phyloP scores from a whole-genome alignment of 2,113 vertebrate species.

The Erinaceus europaeus region DNA sequence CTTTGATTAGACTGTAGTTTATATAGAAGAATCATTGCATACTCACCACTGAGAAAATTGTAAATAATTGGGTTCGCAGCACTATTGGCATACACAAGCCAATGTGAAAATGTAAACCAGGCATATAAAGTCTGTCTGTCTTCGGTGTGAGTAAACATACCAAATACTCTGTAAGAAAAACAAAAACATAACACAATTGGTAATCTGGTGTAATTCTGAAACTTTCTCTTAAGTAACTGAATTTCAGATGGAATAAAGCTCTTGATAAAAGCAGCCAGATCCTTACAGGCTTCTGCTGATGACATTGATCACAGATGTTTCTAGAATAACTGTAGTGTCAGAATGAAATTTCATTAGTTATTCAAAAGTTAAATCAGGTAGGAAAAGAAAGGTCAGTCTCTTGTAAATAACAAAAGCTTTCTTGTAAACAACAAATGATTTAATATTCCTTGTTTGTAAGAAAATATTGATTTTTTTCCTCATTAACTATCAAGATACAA shows the following conservation, averaged over 20 bases:
- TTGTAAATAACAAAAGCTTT: background rate
- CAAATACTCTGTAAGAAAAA: constrained; percentile 89
- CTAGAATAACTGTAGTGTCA: background rate
- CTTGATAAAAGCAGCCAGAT: background rate
- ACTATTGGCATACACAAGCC: constrained; percentile 98
- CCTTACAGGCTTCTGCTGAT: no score
- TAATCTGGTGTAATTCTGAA: background rate
- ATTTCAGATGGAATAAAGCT: background rate
- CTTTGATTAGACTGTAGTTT: background rate
- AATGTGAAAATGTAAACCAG: constrained; percentile 98
- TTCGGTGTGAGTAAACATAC: constrained; percentile 91
- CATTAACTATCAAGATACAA: background rate
- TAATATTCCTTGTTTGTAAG: background rate
- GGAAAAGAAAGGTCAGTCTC: background rate
- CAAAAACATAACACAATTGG: constrained; percentile 19
- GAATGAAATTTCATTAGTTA: background rate
- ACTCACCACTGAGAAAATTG: constrained; percentile 98
- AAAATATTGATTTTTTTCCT: accelerated
- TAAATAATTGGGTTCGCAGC: constrained; percentile 99
- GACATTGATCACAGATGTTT: accelerated
- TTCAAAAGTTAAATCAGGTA: background rate
- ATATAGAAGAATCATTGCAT: background rate
- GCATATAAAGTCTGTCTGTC: constrained; percentile 96
- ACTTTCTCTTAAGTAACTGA: background rate
- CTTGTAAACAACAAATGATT: background rate